These are phyloP conservation scores for Caenorhabditis sp. DNA, from an alignment of 2,888 invertebrate species.

Conservation along the genomic window DNA sequence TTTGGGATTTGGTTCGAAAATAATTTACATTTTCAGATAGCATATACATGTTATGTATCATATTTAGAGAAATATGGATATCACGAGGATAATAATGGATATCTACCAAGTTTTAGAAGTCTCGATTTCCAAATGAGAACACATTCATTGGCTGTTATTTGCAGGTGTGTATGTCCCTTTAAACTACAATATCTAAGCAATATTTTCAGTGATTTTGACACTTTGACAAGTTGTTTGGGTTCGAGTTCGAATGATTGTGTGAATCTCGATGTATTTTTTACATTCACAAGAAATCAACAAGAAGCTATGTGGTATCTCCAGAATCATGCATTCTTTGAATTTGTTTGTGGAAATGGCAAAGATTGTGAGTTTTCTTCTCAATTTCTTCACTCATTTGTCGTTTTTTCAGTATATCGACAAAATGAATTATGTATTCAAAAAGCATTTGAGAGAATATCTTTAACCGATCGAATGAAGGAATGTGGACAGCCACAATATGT, in stretches of 20 bases:
- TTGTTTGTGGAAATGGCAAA: conserved; percentile 23
- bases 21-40: conserved; percentile 10
- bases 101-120: conserved; percentile 12
- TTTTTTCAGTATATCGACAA: conserved; percentile 25
- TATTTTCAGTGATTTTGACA: conserved; percentile 6
- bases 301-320: conserved; percentile 21
- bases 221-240: conserved; percentile 3
- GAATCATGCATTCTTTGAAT: conserved; percentile 49
- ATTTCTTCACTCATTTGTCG: neutral
- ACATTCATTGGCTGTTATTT: conserved; percentile 24
- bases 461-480: conserved; percentile 33
- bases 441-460: conserved; percentile 20
- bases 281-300: conserved; percentile 14
- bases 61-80: conserved; percentile 37
- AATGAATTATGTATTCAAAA: conserved; percentile 37
- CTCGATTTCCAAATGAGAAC: conserved; percentile 27
- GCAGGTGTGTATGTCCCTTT: conserved; percentile 30
- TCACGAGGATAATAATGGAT: conserved; percentile 17
- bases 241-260: conserved; percentile 26
- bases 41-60: conserved; percentile 30
- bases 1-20: neutral
- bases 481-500: conserved; percentile 22
- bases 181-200: too few species aligned
- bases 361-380: neutral
- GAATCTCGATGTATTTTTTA: conserved; percentile 14